Evolutionary conservation across 2,113 vertebrate genomes (phyloP).

Genomic region (Tetrao urogallus): DNA sequence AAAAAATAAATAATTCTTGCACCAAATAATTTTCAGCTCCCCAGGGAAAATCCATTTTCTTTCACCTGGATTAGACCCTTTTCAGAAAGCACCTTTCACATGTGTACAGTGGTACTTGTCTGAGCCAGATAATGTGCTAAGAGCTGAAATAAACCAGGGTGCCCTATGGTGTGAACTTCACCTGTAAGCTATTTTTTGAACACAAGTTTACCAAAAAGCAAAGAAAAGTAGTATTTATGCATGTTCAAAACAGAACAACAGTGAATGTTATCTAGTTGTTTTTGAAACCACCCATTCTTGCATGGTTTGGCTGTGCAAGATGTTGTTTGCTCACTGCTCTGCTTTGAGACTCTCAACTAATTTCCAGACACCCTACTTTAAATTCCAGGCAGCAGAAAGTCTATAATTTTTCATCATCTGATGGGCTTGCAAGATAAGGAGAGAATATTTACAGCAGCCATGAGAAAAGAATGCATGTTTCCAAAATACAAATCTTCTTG

Average conservation of each 20-base stretch:
- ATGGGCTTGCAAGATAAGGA: conserved; percentile 48
- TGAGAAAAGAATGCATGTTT: conserved; percentile 65
- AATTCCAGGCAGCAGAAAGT: not conserved
- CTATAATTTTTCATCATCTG: conserved; percentile 12
- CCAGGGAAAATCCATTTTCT: not conserved
- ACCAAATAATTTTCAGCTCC: not conserved
- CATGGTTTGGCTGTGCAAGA: not conserved
- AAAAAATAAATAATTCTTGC: not conserved
- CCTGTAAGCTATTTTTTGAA: not conserved
- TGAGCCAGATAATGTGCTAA: not conserved
- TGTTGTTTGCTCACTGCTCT: not conserved
- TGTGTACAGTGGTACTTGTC: not conserved
- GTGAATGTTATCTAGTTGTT: not conserved
- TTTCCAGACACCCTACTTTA: not conserved
- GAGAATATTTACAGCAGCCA: conserved; percentile 59
- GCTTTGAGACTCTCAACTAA: not conserved
- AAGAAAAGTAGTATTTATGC: not conserved
- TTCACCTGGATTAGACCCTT: not conserved
- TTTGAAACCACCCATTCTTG: not conserved
- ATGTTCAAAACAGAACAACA: not conserved
- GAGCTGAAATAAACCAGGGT: not conserved
- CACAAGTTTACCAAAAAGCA: not conserved
- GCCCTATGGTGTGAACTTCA: not conserved
- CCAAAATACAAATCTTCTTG: conserved; percentile 21
- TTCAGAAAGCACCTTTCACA: not conserved